phyloP scores from a whole-genome alignment of 1,140 invertebrate genomes.

The Halyomorpha halys region DNA sequence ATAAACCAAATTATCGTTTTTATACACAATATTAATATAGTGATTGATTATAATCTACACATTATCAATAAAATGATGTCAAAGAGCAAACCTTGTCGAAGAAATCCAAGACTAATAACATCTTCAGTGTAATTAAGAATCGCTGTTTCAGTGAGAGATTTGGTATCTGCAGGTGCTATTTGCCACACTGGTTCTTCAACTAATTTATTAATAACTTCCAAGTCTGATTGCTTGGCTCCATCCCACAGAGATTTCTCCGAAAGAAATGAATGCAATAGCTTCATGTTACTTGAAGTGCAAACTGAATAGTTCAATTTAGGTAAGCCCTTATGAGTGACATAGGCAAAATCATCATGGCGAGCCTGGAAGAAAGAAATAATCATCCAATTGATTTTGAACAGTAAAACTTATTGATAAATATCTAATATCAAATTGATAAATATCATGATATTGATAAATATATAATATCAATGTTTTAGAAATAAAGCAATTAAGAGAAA shows the following conservation, averaged over 20 bases:
- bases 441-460: too few relatives aligned
- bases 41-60: too few relatives aligned
- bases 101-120: slow-evolving; percentile 59
- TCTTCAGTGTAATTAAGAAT: slow-evolving; percentile 74
- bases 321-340: slow-evolving; percentile 51
- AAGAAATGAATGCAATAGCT: slow-evolving; percentile 57
- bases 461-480: too few relatives aligned
- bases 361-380: slow-evolving; percentile 46
- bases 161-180: slow-evolving; percentile 52
- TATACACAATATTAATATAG: too few relatives aligned
- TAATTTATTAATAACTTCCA: slow-evolving; percentile 58
- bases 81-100: slow-evolving; percentile 50
- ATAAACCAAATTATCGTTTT: too few relatives aligned
- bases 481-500: too few relatives aligned
- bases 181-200: slow-evolving; percentile 76
- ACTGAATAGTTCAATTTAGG: slow-evolving; percentile 74
- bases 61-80: too few relatives aligned
- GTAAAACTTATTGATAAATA: too few relatives aligned
- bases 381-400: too few relatives aligned
- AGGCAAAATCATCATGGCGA: slow-evolving; percentile 64
- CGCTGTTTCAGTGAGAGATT: slow-evolving; percentile 50
- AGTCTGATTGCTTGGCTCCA: slow-evolving; percentile 60
- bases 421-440: too few relatives aligned
- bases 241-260: slow-evolving; percentile 68
- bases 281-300: slow-evolving; percentile 69